Evolutionary conservation across 2,797 vertebrate species (phyloP), one percentile per base, ranked within the genome.

Genomic region (Prionace glauca): DNA sequence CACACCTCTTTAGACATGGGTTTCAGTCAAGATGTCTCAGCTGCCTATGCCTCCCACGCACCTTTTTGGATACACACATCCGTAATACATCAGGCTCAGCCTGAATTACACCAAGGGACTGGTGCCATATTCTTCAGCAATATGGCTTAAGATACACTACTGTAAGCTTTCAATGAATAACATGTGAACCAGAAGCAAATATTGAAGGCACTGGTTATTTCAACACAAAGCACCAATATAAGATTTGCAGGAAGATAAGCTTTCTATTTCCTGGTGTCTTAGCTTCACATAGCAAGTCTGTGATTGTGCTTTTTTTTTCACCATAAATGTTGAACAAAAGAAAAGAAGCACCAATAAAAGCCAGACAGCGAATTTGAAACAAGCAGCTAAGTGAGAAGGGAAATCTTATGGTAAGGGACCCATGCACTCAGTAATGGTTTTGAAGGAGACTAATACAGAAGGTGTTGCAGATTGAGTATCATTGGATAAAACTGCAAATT

Each of bases 11-110:
- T 22, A 45, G 81, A 45, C 36, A 9, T 45, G 41, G 81, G 81
- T 24, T 84, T 45, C 41, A 84, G 20, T 45, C 36, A 84, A 45
- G 36, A 18, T 45, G 81, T 45, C 81, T 45, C 20, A 9, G 22
- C 81, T 84, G 81, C 81, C 36, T 84, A 22, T 41, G 20, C 81
- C 81, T 84, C 81, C 81, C 81, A 84, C 81, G 81, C 81, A 84
- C 22, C 18, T 84, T n/a, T 45, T n/a, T 45, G 81, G 81, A 84
- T 84, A 45, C 41, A 84, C 24, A 84, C 41, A 45, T 84, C 81
- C 41, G 41, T 84, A 84, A 18, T 45, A 45, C 81, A 45, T 24
- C 81, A 84, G 81, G 7, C 1, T 81, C 36, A 84, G 81, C 20
- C 9, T 84, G 22, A 41, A 22, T 84, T 45, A 22, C 41, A 84